Base-by-base conservation (phyloP, 2,797 vertebrate species). In the Macropodus opercularis region DNA sequence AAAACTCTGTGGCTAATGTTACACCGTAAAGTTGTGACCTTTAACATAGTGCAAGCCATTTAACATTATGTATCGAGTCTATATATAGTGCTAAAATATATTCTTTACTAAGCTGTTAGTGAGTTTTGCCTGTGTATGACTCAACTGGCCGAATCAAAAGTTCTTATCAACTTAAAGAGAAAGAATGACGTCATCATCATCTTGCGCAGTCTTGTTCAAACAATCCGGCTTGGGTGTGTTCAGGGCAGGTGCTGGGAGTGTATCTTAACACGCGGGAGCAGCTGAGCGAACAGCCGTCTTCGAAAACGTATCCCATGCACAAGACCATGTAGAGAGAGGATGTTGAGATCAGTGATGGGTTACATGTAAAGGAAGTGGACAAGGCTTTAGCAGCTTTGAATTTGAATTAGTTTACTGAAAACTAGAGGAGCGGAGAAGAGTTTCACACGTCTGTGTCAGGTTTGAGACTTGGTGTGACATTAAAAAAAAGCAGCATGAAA, bases 241-340 rank as follows among this genome's bases (percentile, higher is more conserved):
- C 8, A 17, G 50, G 59, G 54, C 73, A 76, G 76, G 57, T 78
- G 80, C 61, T 61, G 24, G 2, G 44, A 63, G 62, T 26, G 53
- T 35, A 63, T 62, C 51, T 44, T 26, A 39, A 61, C 55, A 52
- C 52, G 56, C 0, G 14, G 57, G 60, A 64, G 44, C 75, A 79
- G 46, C 72, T 46, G 74, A 47, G 67, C 69, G 61, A 73, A 81
- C 86, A 85, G 81, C 86, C 89, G 86, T 66, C 70, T 53, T 67
- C 24, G 6, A 44, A 77, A 62, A 41, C 35, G 36, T 21, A 48
- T 54, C 59, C 49, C 34, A 55, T 2, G 24, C 22, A 74, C 12
- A 42, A 32, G 51, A 63, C 21, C 32, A 61, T 31, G 43, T 7
- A 62, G 34, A 31, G 46, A 6, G 46, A 56, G 32, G 21, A 44